Percentiles rank a stretch among this genome's conserved stretches.
These are phyloP conservation scores for Brenthis ino DNA, from an alignment of 2,888 invertebrate species.

Conservation along the genomic window DNA sequence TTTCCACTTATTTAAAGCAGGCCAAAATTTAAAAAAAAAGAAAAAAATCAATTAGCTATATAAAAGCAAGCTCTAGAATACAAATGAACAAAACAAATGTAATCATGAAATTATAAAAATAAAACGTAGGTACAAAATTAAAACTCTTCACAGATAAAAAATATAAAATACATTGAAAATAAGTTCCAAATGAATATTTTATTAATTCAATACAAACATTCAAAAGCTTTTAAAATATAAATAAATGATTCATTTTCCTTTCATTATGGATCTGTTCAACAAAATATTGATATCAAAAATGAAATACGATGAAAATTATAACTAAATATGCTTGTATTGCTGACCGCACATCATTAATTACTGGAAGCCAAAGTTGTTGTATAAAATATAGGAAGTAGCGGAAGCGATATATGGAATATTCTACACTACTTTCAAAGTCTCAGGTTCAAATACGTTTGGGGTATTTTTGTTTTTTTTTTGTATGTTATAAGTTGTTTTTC, in stretches of 20 bases:
- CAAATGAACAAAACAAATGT: too few species aligned
- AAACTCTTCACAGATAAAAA: slow-evolving; percentile 8
- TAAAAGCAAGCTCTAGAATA: too few species aligned
- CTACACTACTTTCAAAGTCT: too few species aligned
- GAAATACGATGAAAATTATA: slow-evolving; percentile 29
- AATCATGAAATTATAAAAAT: too few species aligned
- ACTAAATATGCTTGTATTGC: slow-evolving; percentile 52
- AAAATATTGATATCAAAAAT: slow-evolving; percentile 31
- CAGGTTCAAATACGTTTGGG: too few species aligned
- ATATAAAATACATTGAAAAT: not conserved
- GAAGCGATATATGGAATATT: not conserved
- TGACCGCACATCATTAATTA: slow-evolving; percentile 62
- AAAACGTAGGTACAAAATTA: too few species aligned
- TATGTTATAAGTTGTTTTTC: too few species aligned
- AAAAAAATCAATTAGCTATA: too few species aligned
- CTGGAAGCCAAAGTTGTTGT: slow-evolving; percentile 40
- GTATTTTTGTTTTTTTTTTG: too few species aligned
- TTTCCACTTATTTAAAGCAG: too few species aligned
- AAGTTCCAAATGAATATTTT: slow-evolving; percentile 8
- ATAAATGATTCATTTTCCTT: slow-evolving; percentile 10
- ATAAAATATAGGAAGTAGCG: slow-evolving; percentile 30
- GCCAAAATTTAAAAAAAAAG: too few species aligned
- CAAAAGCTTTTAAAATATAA: slow-evolving; percentile 22
- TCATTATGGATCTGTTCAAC: slow-evolving; percentile 8
- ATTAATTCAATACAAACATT: slow-evolving; percentile 15